Evolutionary conservation across 2,888 invertebrate species (phyloP).

Genomic region (Epirrita christyi): DNA sequence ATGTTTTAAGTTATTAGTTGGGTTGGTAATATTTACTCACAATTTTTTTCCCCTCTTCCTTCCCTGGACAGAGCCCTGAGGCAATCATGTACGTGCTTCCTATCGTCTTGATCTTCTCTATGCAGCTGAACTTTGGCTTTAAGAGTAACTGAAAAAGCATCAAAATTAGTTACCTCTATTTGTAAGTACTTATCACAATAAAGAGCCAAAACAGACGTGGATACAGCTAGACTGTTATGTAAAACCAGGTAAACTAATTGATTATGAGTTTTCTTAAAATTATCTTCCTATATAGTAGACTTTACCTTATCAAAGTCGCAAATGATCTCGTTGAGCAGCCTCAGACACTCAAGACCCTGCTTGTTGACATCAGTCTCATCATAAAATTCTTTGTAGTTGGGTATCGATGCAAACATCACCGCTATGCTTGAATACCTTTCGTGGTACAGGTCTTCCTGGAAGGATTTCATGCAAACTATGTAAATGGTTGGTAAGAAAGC

Average conservation of each 20-base stretch:
- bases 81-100: slow-evolving; percentile 99
- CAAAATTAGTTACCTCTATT: neutral
- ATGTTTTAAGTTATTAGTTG: too few relatives aligned
- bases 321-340: slow-evolving; percentile 98
- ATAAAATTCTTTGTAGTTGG: slow-evolving; percentile 98
- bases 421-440: slow-evolving; percentile 96
- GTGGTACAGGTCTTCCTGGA: slow-evolving; percentile 94
- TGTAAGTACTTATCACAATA: too few relatives aligned
- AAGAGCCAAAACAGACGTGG: too few relatives aligned
- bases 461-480: neutral
- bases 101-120: slow-evolving; percentile 99
- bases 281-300: too few relatives aligned
- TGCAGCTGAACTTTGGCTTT: slow-evolving; percentile 97
- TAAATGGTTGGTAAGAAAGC: too few relatives aligned
- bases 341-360: slow-evolving; percentile 96
- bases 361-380: slow-evolving; percentile 98
- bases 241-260: too few relatives aligned
- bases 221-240: too few relatives aligned
- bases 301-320: slow-evolving; percentile 98
- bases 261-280: neutral
- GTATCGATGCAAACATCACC: slow-evolving; percentile 99
- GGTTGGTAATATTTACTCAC: slow-evolving; percentile 71
- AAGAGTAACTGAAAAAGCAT: slow-evolving; percentile 88
- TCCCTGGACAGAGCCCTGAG: slow-evolving; percentile 95
- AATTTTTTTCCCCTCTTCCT: slow-evolving; percentile 87